Base-by-base conservation (phyloP, 1,140 invertebrate genomes). In the Lucilia cuprina region DNA sequence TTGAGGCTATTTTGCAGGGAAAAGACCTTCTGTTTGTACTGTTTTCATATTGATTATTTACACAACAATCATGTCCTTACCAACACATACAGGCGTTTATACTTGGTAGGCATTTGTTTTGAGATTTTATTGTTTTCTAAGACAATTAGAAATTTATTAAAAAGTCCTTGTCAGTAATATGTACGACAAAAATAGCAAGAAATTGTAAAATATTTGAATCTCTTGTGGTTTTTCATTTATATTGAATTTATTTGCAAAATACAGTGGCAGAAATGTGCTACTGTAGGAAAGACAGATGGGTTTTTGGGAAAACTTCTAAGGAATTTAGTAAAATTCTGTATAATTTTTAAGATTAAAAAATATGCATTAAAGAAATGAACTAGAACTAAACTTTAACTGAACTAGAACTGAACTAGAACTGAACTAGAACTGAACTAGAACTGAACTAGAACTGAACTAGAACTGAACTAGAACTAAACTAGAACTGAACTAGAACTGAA, bases 41-140 rank as follows among this genome's bases (percentile, higher is more conserved):
- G 77, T 49, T 49, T 19, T 80, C 77, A 13, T 49, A 80, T 80
- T 49, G 17, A 49, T 19, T 80, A 12, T 80, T 50, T 49, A 13
- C 77, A 80, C 49, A 19, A 80, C 41, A 80, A 80, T 17, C 55
- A 60, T 70, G 65, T 80, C 77, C 77, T 80, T 47, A 47, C n/a
- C 7, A 50, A 80, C 13, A 41, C 41, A 41, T 41, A 8, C 41
- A 41, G 3, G 3, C 25, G 3, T 30, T 30, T 3, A 30, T 30
- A 30, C 25, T 41, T 41, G 1, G 7, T 41, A 10, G 41, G 41
- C 5, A 41, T 41, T 7, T 41, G 41, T 41, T 41, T 55, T 55
- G 50, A 1, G 50, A 10, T 17, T 30, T 55, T 8, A 13, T 55
- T 55, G 41, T 55, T 55, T n/a, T 55, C 4, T 55, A n/a, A 55